These are phyloP conservation scores for Drosophila helvetica DNA, from an alignment of 2,888 invertebrate species.

Conservation along the genomic window DNA sequence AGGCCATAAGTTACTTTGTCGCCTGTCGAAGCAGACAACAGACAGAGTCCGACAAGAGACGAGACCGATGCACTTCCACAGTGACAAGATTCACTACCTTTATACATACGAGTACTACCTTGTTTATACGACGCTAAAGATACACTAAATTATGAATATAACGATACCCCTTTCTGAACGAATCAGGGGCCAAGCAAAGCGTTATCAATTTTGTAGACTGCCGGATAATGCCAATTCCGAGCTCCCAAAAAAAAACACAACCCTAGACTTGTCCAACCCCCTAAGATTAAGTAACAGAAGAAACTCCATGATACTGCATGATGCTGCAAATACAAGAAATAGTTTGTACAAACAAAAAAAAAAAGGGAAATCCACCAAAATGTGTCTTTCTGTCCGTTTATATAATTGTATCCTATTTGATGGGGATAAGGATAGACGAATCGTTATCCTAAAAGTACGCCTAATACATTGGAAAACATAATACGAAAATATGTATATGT, in stretches of 20 bases:
- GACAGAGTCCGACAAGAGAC: not conserved
- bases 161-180: not conserved
- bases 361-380: not conserved
- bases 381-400: not conserved
- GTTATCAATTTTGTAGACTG: constrained; percentile 3
- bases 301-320: not conserved
- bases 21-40: not conserved
- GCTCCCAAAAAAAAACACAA: constrained; percentile 9
- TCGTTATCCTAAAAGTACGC: not conserved
- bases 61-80: not conserved
- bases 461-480: not conserved
- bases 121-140: constrained; percentile 1
- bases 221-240: constrained; percentile 20
- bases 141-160: not conserved
- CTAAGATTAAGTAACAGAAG: constrained; percentile 18
- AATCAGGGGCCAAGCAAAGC: not conserved
- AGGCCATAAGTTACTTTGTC: not conserved
- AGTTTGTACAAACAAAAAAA: constrained; percentile 32
- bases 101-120: constrained; percentile 1
- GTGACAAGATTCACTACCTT: not conserved
- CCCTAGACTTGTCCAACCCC: constrained; percentile 56
- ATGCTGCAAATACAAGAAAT: constrained; percentile 62
- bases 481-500: not conserved
- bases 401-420: not conserved
- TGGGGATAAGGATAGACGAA: not conserved